Conservation (phyloP, 1,140 invertebrate species). For the Microplitis mediator region DNA sequence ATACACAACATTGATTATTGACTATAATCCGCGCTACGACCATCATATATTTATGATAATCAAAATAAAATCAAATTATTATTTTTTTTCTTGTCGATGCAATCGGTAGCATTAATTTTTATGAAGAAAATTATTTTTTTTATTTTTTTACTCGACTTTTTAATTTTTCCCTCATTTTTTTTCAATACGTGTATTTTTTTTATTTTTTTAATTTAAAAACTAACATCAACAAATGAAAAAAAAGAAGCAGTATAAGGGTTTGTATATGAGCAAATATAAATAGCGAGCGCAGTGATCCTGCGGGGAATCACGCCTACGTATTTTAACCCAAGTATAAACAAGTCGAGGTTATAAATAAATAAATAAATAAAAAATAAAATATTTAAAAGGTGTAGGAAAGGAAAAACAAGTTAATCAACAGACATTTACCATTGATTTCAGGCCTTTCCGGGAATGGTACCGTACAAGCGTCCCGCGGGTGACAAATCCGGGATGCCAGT, state of each 20-base stretch:
- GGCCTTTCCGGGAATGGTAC: conserved; percentile 92
- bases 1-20: conserved; percentile 12
- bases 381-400: neutral
- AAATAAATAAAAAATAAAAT: neutral
- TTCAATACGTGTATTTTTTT: no score
- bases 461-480: conserved; percentile 91
- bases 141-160: no score
- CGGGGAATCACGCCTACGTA: no score
- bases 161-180: no score
- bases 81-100: no score
- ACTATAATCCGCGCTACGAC: conserved; percentile 22
- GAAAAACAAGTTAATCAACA: neutral
- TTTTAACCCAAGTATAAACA: no score
- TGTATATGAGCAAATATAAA: neutral
- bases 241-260: neutral
- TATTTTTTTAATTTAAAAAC: no score
- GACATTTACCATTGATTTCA: conserved; percentile 57
- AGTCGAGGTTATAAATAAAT: no score
- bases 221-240: no score
- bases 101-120: no score
- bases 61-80: neutral
- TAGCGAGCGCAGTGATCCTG: neutral
- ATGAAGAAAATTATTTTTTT: no score
- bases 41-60: neutral
- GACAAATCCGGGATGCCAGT: conserved; percentile 95